phyloP scores from a whole-genome alignment of 2,888 invertebrate species.

The Mythimna vitellina region DNA sequence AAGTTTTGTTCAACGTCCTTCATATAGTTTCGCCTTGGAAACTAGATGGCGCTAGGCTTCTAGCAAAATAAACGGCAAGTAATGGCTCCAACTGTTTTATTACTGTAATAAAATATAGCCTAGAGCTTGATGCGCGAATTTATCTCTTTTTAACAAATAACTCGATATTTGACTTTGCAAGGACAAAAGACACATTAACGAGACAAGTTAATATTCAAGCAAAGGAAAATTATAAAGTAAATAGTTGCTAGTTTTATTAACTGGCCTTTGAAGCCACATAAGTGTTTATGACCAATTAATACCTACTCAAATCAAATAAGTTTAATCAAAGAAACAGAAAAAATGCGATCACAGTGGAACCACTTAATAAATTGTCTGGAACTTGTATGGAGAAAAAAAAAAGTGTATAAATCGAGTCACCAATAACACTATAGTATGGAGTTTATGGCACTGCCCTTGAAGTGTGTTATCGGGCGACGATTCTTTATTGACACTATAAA shows the following conservation, averaged over 20 bases:
- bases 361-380: slow-evolving; percentile 86
- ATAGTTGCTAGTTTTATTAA: slow-evolving; percentile 15
- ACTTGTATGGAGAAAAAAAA: slow-evolving; percentile 75
- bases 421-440: slow-evolving; percentile 87
- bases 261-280: slow-evolving; percentile 39
- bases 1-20: slow-evolving; percentile 50
- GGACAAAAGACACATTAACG: slow-evolving; percentile 48
- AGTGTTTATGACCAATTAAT: slow-evolving; percentile 77
- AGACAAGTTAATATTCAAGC: slow-evolving; percentile 46
- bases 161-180: slow-evolving; percentile 51
- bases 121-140: slow-evolving; percentile 52
- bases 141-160: slow-evolving; percentile 60
- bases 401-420: slow-evolving; percentile 83
- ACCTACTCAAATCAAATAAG: slow-evolving; percentile 76
- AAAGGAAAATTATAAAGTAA: slow-evolving; percentile 40
- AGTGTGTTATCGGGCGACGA: slow-evolving; percentile 84
- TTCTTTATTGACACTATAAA: slow-evolving; percentile 86
- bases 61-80: slow-evolving; percentile 35
- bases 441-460: slow-evolving; percentile 87
- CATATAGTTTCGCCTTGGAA: slow-evolving; percentile 36
- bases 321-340: slow-evolving; percentile 76
- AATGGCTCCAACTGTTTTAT: slow-evolving; percentile 56
- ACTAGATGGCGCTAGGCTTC: slow-evolving; percentile 61
- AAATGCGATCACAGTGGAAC: slow-evolving; percentile 76
- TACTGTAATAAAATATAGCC: slow-evolving; percentile 56